These are phyloP conservation scores for Simalia tracyae DNA, from an alignment of 2,797 vertebrate genomes.

Conservation along the genomic window DNA sequence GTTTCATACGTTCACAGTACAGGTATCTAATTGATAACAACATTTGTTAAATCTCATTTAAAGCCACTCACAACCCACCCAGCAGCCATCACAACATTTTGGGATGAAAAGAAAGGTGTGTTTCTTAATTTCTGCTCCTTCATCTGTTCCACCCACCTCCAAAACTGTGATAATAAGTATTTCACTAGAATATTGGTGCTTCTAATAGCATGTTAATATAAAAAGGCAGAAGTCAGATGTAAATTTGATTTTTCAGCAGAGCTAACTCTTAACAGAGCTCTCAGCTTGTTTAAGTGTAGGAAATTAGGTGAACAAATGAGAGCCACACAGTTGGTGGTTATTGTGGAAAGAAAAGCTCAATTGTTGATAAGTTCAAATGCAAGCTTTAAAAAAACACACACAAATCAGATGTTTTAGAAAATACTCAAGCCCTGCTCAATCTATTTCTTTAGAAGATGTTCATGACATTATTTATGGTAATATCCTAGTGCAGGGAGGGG, in stretches of 20 bases:
- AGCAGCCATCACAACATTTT: neutral
- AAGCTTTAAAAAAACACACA: constrained; percentile 47
- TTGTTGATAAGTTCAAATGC: constrained; percentile 49
- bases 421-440: constrained; percentile 36
- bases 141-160: constrained; percentile 15
- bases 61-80: neutral
- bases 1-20: neutral
- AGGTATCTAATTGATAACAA: neutral
- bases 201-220: constrained; percentile 48
- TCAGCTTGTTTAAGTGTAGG: constrained; percentile 54
- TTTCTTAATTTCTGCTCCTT: constrained; percentile 7
- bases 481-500: constrained; percentile 1
- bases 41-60: neutral
- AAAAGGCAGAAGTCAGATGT: constrained; percentile 56
- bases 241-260: constrained; percentile 59
- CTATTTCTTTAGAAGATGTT: constrained; percentile 41
- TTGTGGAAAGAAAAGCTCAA: constrained; percentile 49
- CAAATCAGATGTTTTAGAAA: constrained; percentile 56
- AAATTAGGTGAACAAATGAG: constrained; percentile 61
- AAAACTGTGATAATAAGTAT: constrained; percentile 58
- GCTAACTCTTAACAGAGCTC: constrained; percentile 55
- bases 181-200: constrained; percentile 55
- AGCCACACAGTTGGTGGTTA: constrained; percentile 62
- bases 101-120: constrained; percentile 34
- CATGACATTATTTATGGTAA: constrained; percentile 54